Conservation (phyloP, 2,113 vertebrate species). For the Sitta europaea region DNA sequence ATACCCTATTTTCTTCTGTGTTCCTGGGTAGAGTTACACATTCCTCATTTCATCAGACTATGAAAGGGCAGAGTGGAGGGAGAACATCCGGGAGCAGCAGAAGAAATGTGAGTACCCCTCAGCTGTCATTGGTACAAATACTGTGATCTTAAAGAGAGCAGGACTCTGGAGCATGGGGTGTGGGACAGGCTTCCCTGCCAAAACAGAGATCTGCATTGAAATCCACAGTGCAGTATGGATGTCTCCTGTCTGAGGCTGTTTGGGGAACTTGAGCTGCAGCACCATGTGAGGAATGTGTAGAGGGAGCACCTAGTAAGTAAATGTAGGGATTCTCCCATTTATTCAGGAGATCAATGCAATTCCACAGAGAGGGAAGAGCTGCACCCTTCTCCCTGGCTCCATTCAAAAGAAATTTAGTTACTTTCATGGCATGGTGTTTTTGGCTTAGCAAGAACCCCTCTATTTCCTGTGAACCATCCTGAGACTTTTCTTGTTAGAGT, state of each 20-base stretch:
- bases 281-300: not conserved
- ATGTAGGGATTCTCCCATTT: not conserved
- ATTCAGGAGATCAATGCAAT: rapidly evolving
- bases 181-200: not conserved
- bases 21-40: conserved; percentile 81
- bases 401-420: not conserved
- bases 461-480: not conserved
- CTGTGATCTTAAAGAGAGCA: not conserved
- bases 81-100: conserved; percentile 92
- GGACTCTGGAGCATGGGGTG: not conserved
- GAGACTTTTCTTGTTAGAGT: not conserved
- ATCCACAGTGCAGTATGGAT: not conserved
- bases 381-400: not conserved
- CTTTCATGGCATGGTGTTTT: not conserved
- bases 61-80: conserved; percentile 94
- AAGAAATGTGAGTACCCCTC: conserved; percentile 88
- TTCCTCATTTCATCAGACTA: conserved; percentile 96
- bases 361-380: not conserved
- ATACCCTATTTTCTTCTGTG: not conserved
- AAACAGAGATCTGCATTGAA: rapidly evolving
- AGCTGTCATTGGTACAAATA: not conserved
- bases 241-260: not conserved
- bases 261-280: not conserved
- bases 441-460: not conserved
- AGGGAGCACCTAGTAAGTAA: not conserved